Base-by-base conservation (phyloP, 2,888 invertebrate genomes). In the Tribolium freemani region DNA sequence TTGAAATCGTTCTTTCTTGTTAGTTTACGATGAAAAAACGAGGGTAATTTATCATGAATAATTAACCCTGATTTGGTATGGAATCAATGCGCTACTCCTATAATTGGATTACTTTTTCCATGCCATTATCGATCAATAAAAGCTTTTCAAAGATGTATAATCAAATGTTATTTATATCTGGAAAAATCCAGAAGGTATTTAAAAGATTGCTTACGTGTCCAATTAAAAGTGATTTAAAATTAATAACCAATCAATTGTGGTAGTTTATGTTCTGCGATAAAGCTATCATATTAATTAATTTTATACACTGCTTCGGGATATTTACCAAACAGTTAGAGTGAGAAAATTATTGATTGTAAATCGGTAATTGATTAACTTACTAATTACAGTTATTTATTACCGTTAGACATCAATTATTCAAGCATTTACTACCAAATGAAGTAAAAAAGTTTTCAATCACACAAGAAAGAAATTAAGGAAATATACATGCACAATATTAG, bases 1-100 rank as follows among this genome's bases (percentile, higher is more conserved):
- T 53, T 45, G 69, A 69, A 60, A 61, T 60, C 53, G 20, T 57
- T 48, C 10, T 51, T 50, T 45, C 53, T 58, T 68, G 30, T 38
- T 54, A 20, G 57, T 57, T 16, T 31, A 68, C 30, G 26, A 38
- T 51, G 48, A 48, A 57, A 66, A 20, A 56, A 21, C 58, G 9
- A 57, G 38, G 3, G 56, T 38, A 50, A 56, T 56, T 68, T 68
- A 48, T 50, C 44, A 31, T 5, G 6, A n/a, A 38, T 38, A 38
- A 38, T 38, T 38, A 38, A 38, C 38, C 2, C 3, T 38, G 38
- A 38, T 38, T 38, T 38, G 9, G 8, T 38, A n/a, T 38, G 9
- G n/a, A 38, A 38, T 5, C 38, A 38, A 38, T 38, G 9, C 9
- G n/a, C n/a, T 38, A n/a, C 6, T 8, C 9, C n/a, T 38, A 38